Percentiles rank a stretch among this genome's conserved stretches.
These are phyloP conservation scores for Mya arenaria DNA, from an alignment of 1,140 invertebrate genomes.

Conservation along the genomic window DNA sequence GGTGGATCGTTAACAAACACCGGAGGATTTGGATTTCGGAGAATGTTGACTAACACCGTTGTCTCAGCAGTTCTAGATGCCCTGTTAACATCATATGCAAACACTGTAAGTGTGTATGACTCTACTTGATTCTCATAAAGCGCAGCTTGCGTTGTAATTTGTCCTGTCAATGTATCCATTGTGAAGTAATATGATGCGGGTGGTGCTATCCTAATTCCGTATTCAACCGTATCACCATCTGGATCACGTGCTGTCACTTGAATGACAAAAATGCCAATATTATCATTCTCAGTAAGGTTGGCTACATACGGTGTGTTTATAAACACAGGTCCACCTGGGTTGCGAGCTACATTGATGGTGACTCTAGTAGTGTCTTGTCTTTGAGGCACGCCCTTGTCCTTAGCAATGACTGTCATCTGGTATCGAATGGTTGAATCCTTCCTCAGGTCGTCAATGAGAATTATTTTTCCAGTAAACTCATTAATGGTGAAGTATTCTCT, in stretches of 20 bases:
- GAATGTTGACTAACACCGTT: background rate
- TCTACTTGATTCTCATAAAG: slow-evolving; percentile 18
- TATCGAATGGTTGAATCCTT: slow-evolving; percentile 33
- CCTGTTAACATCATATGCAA: slow-evolving; percentile 24
- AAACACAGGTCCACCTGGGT: slow-evolving; percentile 65
- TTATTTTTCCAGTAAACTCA: slow-evolving; percentile 59
- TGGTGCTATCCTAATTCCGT: slow-evolving; percentile 16
- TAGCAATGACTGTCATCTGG: slow-evolving; percentile 48
- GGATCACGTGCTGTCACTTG: slow-evolving; percentile 75
- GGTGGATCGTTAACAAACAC: slow-evolving; percentile 2
- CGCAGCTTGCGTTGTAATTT: slow-evolving; percentile 10
- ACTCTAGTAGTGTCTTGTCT: slow-evolving; percentile 37
- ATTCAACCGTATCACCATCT: slow-evolving; percentile 81
- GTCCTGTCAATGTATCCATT: slow-evolving; percentile 19
- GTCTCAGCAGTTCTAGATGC: slow-evolving; percentile 15
- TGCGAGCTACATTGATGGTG: slow-evolving; percentile 64
- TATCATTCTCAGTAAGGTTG: slow-evolving; percentile 63
- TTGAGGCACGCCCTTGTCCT: slow-evolving; percentile 56
- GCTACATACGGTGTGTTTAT: slow-evolving; percentile 40
- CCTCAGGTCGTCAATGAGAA: slow-evolving; percentile 41
- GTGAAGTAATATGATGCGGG: slow-evolving; percentile 34
- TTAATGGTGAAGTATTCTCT: slow-evolving; percentile 59
- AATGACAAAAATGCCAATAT: slow-evolving; percentile 51
- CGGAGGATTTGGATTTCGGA: slow-evolving; percentile 39
- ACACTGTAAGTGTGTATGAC: slow-evolving; percentile 33